Evolutionary conservation across 2,113 vertebrate genomes (phyloP).

Genomic region (Salvelinus sp.): DNA sequence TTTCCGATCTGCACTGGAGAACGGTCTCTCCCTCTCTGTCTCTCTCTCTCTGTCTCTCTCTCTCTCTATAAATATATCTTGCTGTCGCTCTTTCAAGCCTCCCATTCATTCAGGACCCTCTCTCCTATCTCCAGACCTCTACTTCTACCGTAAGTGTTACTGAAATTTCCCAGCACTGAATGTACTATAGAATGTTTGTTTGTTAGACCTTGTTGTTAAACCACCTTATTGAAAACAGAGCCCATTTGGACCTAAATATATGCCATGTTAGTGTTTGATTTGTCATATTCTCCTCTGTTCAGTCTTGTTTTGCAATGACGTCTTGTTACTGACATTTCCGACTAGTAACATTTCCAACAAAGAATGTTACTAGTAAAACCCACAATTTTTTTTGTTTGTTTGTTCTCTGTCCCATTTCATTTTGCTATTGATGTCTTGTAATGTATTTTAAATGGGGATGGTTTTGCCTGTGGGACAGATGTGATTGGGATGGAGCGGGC

Average conservation of each 20-base stretch:
- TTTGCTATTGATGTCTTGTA: slow-evolving; percentile 13
- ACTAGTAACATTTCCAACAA: no score
- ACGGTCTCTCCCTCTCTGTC: slow-evolving; percentile 54
- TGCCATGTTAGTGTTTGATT: slow-evolving; percentile 29
- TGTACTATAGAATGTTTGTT: slow-evolving; percentile 27
- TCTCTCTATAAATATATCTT: no score
- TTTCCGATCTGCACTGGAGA: slow-evolving; percentile 91
- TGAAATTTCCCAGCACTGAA: slow-evolving; percentile 58
- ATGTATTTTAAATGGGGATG: slow-evolving; percentile 50
- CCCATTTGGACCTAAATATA: slow-evolving; percentile 11
- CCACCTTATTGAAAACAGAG: slow-evolving; percentile 5
- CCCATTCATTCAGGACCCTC: no score
- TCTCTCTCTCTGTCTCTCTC: slow-evolving; percentile 21
- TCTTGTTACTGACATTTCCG: background rate
- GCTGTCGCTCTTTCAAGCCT: no score
- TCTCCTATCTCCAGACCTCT: slow-evolving; percentile 33
- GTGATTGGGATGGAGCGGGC: slow-evolving; percentile 47
- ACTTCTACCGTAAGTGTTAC: slow-evolving; percentile 43
- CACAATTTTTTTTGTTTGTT: no score
- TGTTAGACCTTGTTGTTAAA: slow-evolving; percentile 1
- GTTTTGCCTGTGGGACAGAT: slow-evolving; percentile 55
- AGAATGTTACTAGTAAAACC: background rate
- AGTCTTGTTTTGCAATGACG: slow-evolving; percentile 20
- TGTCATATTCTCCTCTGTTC: slow-evolving; percentile 34
- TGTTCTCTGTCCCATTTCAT: background rate